Evolutionary conservation across 2,797 vertebrate species (phyloP), one percentile per base, ranked within the genome.

Genomic region (Synanceia verrucosa): DNA sequence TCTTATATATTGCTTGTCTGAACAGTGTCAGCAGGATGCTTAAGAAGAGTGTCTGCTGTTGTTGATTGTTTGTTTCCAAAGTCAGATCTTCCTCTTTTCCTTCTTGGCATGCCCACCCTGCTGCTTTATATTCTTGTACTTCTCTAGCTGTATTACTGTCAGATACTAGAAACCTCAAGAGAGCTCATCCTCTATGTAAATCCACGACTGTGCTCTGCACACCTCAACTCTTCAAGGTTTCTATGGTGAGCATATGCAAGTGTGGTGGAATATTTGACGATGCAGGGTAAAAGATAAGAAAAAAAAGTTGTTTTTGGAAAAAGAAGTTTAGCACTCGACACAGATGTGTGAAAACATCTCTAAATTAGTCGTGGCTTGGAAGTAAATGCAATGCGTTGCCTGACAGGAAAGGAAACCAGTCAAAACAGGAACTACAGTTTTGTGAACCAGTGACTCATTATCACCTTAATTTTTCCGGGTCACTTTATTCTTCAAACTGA

Each of bases 161-260:
- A 61, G 55, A 66, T 41, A 64, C 41, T 51, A 19, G n/a, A 84
- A 78, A 63, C 51, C 76, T 75, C 66, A 28, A 29, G 68, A 73
- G 78, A 56, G 56, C 70, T 75, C 52, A 57, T 77, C 44, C 11
- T 76, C 34, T 31, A 68, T 75, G 64, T 57, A 74, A 84, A 73
- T 76, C 73, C 58, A 59, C 6, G 3, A 57, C 24, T 52, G 21
- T 36, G 29, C 12, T 52, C 6, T 33, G 23, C n/a, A 23, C 46
- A 29, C 55, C 28, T 57, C 50, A 39, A 6, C 21, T 31, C 46
- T 26, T 74, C 39, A 6, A 9, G 33, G 53, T 72, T 72, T 63
- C 12, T 34, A 24, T 46, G 57, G 31, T 33, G 71, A 51, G 50
- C 21, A 1, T 46, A 11, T 51, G 9, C 47, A 31, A n/a, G 11